These are phyloP conservation scores for Acipenser oxyrinchus DNA, from an alignment of 2,797 vertebrate genomes.

Conservation along the genomic window DNA sequence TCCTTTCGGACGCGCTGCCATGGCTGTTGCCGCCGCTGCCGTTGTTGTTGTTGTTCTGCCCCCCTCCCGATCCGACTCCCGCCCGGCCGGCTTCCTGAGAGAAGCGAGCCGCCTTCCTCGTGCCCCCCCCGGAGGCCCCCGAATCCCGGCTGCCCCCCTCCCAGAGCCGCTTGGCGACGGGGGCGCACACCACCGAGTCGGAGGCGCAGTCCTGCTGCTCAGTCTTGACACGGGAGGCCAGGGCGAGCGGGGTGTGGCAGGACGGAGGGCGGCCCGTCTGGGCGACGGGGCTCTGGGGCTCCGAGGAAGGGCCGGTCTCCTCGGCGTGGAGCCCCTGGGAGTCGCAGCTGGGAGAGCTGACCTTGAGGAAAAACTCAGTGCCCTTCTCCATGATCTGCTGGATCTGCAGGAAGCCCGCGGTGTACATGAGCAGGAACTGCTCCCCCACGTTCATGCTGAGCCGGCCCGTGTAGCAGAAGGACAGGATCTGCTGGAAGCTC, in stretches of 20 bases:
- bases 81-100: constrained; percentile 61
- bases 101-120: constrained; percentile 83
- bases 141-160: constrained; percentile 78
- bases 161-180: constrained; percentile 61
- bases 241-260: constrained; percentile 65
- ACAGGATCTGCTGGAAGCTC: constrained; percentile 94
- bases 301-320: constrained; percentile 69
- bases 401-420: constrained; percentile 93
- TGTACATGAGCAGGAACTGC: constrained; percentile 94
- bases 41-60: constrained; percentile 44
- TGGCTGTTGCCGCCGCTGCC: constrained; percentile 37
- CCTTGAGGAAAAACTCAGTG: constrained; percentile 96
- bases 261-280: constrained; percentile 62
- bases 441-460: constrained; percentile 92
- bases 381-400: constrained; percentile 98
- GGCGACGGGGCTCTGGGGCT: constrained; percentile 87
- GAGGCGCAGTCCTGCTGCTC: constrained; percentile 82
- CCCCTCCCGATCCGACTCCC: constrained; percentile 41
- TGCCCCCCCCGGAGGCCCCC: constrained; percentile 50
- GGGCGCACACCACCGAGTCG: constrained; percentile 59
- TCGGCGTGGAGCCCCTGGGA: constrained; percentile 80
- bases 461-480: constrained; percentile 91
- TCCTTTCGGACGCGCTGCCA: constrained; percentile 53
- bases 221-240: constrained; percentile 81
- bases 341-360: constrained; percentile 88